Base-by-base conservation (phyloP, 2,797 vertebrate species). In the Centroberyx gerrardi region DNA sequence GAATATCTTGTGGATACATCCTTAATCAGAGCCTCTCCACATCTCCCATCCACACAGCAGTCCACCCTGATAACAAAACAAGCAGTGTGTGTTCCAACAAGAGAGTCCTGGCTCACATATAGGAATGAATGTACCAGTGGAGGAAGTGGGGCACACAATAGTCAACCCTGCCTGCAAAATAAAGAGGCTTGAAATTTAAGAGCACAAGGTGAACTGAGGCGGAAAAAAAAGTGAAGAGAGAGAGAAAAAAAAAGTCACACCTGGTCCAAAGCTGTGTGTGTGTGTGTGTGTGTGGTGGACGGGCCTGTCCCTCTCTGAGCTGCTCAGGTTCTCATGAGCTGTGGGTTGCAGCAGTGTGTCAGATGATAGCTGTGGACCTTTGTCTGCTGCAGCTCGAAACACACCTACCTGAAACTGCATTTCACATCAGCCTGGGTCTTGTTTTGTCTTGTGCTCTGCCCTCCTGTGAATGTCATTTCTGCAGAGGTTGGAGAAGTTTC, bases 111-210 rank as follows among this genome's bases (percentile, higher is more conserved):
- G 69, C 60, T 74, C 62, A 77, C 69, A 60, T 54, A 60, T 54
- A 68, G 78, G 62, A 83, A 79, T 82, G 77, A 82, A 85, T 79
- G 72, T 58, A 36, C 62, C 76, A 56, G 69, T 77, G 68, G 70
- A 91, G 88, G 89, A 91, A 92, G 74, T 86, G 71, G 72, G 69
- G 78, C 78, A 83, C 87, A 95, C 90, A 94, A 94, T 88, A 78
- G 87, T 70, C 27, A 58, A 75, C 79, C 85, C 68, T 74, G 78
- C 65, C 79, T 75, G 80, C 70, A 84, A 91, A 87, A 90, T 85
- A 90, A 90, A 91, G 76, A 79, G 82, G 78, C 56, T 36, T 94
- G 95, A 94, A 95, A 95, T 92, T 89, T 92, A 93, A 95, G 94
- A 94, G 87, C 90, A 66, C 71, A 36, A 69, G 82, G 93, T 92